Percentiles rank a stretch among this genome's conserved stretches.
Evolutionary conservation across 2,888 invertebrate species (phyloP).

Genomic region (Andrena bucephala): DNA sequence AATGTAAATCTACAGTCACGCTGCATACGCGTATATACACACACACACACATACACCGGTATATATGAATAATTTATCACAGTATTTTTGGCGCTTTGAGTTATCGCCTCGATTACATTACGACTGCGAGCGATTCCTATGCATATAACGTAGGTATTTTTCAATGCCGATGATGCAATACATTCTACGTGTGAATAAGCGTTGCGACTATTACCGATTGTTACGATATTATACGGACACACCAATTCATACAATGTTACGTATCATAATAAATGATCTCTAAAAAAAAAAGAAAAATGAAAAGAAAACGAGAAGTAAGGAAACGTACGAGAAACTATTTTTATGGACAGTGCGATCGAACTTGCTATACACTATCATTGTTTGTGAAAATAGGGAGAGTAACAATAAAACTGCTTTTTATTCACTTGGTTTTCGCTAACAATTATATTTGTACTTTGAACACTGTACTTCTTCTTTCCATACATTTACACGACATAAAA

Average conservation of each 20-base stretch:
- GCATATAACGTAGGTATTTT: conserved; percentile 53
- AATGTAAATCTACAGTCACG: conserved; percentile 16
- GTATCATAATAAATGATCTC: conserved; percentile 67
- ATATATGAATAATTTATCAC: conserved; percentile 8
- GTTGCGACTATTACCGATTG: conserved; percentile 50
- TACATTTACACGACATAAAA: conserved; percentile 43
- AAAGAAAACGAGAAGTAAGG: not conserved
- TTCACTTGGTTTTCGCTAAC: conserved; percentile 40
- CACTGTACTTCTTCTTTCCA: conserved; percentile 30
- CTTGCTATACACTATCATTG: conserved; percentile 19
- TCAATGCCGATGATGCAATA: conserved; percentile 59
- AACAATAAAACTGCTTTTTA: conserved; percentile 36
- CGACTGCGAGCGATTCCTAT: conserved; percentile 50
- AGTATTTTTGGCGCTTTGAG: conserved; percentile 7
- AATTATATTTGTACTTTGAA: conserved; percentile 66
- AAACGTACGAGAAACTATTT: conserved; percentile 42
- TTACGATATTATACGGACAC: conserved; percentile 63
- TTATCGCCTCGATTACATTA: conserved; percentile 13
- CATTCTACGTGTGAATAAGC: conserved; percentile 58
- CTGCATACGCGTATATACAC: conserved; percentile 3
- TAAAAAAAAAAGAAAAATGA: conserved; percentile 19
- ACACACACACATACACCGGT: not conserved
- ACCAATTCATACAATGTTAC: conserved; percentile 60
- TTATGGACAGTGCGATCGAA: conserved; percentile 20
- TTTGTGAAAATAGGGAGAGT: conserved; percentile 12